These are phyloP conservation scores for Trinorchestia longiramus DNA, from an alignment of 1,140 invertebrate species.

Conservation along the genomic window DNA sequence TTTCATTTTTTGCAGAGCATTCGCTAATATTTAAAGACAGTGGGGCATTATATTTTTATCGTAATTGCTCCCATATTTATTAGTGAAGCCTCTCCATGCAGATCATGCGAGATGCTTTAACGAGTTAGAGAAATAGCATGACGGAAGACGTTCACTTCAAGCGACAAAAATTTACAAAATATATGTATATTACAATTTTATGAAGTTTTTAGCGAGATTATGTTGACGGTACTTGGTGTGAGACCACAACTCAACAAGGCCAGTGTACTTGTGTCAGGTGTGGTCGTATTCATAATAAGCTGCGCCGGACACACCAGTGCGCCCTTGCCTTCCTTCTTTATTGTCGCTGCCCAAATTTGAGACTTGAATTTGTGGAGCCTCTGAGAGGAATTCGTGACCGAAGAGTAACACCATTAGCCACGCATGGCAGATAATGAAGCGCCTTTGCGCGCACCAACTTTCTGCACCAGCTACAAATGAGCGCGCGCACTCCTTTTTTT, in stretches of 20 bases:
- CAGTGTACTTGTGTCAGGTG: background rate
- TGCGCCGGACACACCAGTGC: background rate
- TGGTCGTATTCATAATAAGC: background rate
- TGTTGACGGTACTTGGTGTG: background rate
- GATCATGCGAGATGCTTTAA: background rate
- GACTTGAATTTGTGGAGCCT: conserved; percentile 26
- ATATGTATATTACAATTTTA: no score
- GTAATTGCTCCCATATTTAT: background rate
- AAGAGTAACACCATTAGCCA: conserved; percentile 45
- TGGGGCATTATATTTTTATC: background rate
- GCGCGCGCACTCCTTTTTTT: background rate
- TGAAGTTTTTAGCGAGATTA: background rate
- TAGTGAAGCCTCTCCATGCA: background rate
- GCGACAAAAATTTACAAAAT: background rate
- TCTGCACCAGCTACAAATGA: conserved; percentile 49
- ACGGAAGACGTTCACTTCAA: background rate
- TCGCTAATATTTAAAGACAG: background rate
- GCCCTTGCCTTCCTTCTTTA: conserved; percentile 24
- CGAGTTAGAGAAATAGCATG: background rate
- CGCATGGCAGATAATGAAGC: conserved; percentile 43
- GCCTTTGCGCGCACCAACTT: background rate
- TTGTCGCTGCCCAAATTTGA: conserved; percentile 27
- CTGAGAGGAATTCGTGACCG: conserved; percentile 27
- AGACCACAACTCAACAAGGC: background rate
- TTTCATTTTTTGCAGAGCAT: background rate